Percentiles rank a stretch among this genome's conserved stretches.
Conservation (phyloP, 2,888 invertebrate genomes). For the Eremobia ochroleuca region DNA sequence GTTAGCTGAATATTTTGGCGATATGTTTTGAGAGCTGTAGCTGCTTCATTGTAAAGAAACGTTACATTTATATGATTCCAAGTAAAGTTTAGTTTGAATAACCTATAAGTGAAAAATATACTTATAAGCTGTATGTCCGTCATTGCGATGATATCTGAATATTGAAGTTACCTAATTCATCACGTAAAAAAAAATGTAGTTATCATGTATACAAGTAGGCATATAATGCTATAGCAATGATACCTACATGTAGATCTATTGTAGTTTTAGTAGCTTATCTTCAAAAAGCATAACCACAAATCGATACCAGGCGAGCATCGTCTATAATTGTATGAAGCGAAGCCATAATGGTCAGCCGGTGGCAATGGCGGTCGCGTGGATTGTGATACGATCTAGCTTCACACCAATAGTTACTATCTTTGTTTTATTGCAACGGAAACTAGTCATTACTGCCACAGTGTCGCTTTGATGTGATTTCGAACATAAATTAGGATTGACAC, state of each 20-base stretch:
- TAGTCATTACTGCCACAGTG: slow-evolving; percentile 76
- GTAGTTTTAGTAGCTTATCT: slow-evolving; percentile 46
- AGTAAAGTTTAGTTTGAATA: neutral
- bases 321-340: slow-evolving; percentile 82
- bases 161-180: no score
- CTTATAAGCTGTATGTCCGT: neutral
- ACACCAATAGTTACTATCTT: slow-evolving; percentile 73
- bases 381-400: slow-evolving; percentile 78
- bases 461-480: slow-evolving; percentile 75
- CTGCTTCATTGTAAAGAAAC: slow-evolving; percentile 5
- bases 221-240: neutral
- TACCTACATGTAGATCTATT: neutral
- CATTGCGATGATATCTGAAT: neutral
- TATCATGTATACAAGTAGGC: neutral
- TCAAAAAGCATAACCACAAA: slow-evolving; percentile 65
- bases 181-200: no score
- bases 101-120: neutral
- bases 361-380: slow-evolving; percentile 69
- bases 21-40: neutral
- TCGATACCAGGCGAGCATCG: slow-evolving; percentile 78
- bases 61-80: neutral
- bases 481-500: slow-evolving; percentile 66
- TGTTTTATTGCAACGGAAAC: slow-evolving; percentile 83
- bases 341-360: slow-evolving; percentile 82
- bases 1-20: neutral